These are phyloP conservation scores for Corbicula japonica DNA, from an alignment of 2,888 invertebrate species.

Conservation along the genomic window DNA sequence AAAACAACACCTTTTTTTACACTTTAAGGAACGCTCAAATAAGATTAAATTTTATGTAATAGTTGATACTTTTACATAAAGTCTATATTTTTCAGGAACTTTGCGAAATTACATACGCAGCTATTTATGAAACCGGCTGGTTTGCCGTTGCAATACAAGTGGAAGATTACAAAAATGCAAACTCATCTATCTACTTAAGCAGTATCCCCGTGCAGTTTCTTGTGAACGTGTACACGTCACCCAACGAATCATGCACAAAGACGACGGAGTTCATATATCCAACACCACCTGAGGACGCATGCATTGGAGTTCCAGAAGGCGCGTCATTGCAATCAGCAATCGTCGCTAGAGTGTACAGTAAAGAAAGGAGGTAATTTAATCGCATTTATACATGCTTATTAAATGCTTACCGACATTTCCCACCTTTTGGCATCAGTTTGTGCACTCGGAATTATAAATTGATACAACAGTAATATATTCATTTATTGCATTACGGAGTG, in stretches of 20 bases:
- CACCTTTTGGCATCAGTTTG: too few relatives aligned
- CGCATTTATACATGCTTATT: too few relatives aligned
- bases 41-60: too few relatives aligned
- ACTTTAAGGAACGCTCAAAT: too few relatives aligned
- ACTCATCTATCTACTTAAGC: conserved; percentile 17
- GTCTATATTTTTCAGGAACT: conserved; percentile 2
- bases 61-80: too few relatives aligned
- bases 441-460: too few relatives aligned
- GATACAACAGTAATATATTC: too few relatives aligned
- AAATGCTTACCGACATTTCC: too few relatives aligned
- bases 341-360: conserved; percentile 11
- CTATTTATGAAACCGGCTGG: conserved; percentile 32
- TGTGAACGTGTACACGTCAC: conserved; percentile 20
- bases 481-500: too few relatives aligned
- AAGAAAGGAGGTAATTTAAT: conserved; percentile 14
- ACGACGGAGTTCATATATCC: conserved; percentile 28
- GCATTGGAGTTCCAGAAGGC: conserved; percentile 27
- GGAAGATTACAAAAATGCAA: conserved; percentile 27
- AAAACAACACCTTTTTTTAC: too few relatives aligned
- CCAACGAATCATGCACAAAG: conserved; percentile 5
- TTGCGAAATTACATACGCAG: conserved; percentile 34
- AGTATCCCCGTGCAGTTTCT: conserved; percentile 53
- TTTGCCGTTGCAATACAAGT: conserved; percentile 53
- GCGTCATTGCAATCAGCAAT: background rate
- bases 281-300: conserved; percentile 30